Base-by-base conservation (phyloP, 2,888 invertebrate genomes). In the Eutolmus rufibarbis region DNA sequence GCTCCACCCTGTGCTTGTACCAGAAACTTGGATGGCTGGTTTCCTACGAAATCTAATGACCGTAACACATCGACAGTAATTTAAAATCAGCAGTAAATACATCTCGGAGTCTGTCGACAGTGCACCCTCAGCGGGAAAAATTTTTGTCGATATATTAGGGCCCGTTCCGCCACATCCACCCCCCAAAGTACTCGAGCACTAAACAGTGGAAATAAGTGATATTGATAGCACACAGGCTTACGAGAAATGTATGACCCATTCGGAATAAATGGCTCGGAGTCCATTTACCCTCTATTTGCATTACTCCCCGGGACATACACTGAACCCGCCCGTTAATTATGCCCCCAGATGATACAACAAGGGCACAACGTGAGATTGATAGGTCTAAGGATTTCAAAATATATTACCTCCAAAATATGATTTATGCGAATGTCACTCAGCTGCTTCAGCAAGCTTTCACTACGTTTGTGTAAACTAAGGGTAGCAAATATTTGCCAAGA, bases 171-270 rank as follows among this genome's bases (percentile, higher is more conserved):
- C 43, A 23, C 56, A 77, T 74, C 14, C 31, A n/a, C 31, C 56
- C 56, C 34, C 8, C 56, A 40, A 34, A 28, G 19, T 81, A 19
- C 19, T 81, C n/a, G 31, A 31, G 57, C 81, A 56, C 56, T 81
- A 81, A 81, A 56, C 81, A 56, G 81, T 56, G 81, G 56, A 81
- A 81, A 56, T 81, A 81, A 81, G 81, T 81, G 81, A 81, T 56
- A 81, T 81, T 81, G 81, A 81, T 81, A 56, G 81, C 56, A 56
- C 56, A 56, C 56, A 56, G 31, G 81, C 31, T 51, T 81, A 81
- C 31, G 56, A 81, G 81, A 56, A 81, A 78, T 81, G 81, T 81
- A 81, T 81, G 81, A 81, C 81, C 56, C 81, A 78, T 81, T 56
- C 51, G 31, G 34, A 81, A 81, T 81, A 56, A 81, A 81, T 81